These are phyloP conservation scores for Caenorhabditis japonica DNA, from an alignment of 2,888 invertebrate genomes.

Conservation along the genomic window DNA sequence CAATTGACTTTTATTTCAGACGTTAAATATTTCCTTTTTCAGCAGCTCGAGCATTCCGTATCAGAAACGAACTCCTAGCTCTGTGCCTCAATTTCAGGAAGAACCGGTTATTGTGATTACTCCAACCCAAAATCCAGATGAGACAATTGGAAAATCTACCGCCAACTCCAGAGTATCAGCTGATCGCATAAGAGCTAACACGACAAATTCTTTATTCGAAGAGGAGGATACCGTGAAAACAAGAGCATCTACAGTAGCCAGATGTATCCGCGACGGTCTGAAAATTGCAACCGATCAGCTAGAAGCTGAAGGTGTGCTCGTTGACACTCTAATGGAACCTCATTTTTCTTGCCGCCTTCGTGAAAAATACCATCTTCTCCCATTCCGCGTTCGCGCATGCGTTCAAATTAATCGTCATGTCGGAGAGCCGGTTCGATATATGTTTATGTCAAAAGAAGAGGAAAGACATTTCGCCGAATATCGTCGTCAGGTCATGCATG, in stretches of 20 bases:
- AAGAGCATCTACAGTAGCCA: constrained; percentile 52
- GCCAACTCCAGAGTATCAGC: constrained; percentile 22
- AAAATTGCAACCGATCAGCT: constrained; percentile 47
- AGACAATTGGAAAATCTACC: constrained; percentile 14
- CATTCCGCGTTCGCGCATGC: constrained; percentile 43
- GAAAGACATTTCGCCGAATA: constrained; percentile 53
- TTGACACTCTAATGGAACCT: constrained; percentile 53
- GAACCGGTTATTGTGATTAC: constrained; percentile 4
- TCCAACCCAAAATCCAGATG: neutral
- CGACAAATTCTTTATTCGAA: constrained; percentile 37
- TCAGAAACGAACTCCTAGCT: constrained; percentile 35
- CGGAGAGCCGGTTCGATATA: constrained; percentile 59
- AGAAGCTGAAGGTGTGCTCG: constrained; percentile 50
- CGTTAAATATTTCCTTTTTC: neutral
- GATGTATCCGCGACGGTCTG: constrained; percentile 54
- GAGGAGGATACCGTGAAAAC: constrained; percentile 37
- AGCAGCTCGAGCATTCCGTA: constrained; percentile 21
- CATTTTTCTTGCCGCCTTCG: constrained; percentile 58
- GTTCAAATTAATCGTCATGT: constrained; percentile 56
- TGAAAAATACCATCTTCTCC: constrained; percentile 51
- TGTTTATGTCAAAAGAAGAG: constrained; percentile 61
- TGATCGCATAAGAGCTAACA: constrained; percentile 43
- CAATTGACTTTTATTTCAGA: neutral
- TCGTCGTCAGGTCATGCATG: constrained; percentile 41
- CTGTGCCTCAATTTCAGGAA: constrained; percentile 27